These are phyloP conservation scores for Notolabrus celidotus DNA, from an alignment of 2,797 vertebrate species.

Conservation along the genomic window DNA sequence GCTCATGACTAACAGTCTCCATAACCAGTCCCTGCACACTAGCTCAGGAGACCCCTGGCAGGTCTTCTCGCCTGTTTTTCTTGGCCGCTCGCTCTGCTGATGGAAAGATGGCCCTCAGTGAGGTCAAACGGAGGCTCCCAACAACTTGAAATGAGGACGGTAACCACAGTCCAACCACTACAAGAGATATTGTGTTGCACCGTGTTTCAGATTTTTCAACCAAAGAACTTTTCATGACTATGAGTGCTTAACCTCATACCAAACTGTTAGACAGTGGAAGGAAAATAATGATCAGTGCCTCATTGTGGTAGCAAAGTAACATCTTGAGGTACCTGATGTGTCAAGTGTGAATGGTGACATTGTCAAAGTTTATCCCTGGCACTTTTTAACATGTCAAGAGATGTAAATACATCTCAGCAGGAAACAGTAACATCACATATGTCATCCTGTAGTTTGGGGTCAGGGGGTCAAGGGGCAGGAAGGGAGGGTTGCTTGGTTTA, in stretches of 20 bases:
- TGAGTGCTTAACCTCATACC: background rate
- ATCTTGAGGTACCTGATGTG: slow-evolving; percentile 1
- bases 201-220: slow-evolving; percentile 18
- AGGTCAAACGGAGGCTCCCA: slow-evolving; percentile 54
- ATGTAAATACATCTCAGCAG: background rate
- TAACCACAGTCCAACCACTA: background rate
- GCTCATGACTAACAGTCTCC: slow-evolving; percentile 69
- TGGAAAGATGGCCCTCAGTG: slow-evolving; percentile 55
- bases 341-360: background rate
- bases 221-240: background rate
- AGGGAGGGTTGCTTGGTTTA: slow-evolving; percentile 25
- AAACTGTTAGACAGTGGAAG: background rate
- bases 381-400: background rate
- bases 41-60: slow-evolving; percentile 53
- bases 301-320: too few relatives aligned
- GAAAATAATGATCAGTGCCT: background rate
- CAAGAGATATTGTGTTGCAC: background rate
- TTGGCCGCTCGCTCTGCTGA: slow-evolving; percentile 45
- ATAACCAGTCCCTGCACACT: slow-evolving; percentile 44
- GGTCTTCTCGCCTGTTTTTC: slow-evolving; percentile 50
- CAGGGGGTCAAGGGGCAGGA: slow-evolving; percentile 33
- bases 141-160: slow-evolving; percentile 11
- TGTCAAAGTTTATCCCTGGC: background rate
- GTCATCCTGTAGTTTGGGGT: slow-evolving; percentile 12
- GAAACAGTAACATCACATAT: background rate